Evolutionary conservation across 1,140 invertebrate genomes (phyloP).

Genomic region (Drosophila sulfurigaster): DNA sequence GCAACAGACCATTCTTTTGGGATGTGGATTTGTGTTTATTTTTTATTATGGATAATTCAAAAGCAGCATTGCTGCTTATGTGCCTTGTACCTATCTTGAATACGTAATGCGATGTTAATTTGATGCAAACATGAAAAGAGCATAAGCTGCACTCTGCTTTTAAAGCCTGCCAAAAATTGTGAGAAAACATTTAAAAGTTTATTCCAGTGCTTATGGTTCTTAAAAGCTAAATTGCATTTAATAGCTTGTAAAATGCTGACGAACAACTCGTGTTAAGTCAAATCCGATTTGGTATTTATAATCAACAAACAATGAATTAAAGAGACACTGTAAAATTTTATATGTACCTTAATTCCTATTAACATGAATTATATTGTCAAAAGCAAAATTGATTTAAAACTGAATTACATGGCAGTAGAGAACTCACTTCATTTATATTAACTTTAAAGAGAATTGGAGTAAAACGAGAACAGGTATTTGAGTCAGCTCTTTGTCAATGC

Average conservation of each 20-base stretch:
- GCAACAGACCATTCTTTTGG: neutral
- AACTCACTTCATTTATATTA: too few relatives aligned
- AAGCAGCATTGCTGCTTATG: conserved; percentile 19
- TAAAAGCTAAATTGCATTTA: neutral
- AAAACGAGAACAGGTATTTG: too few relatives aligned
- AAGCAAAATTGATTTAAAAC: too few relatives aligned
- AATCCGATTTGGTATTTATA: too few relatives aligned
- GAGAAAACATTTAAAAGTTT: conserved; percentile 18
- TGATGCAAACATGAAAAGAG: conserved; percentile 7
- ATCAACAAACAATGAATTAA: too few relatives aligned
- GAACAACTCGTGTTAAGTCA: neutral
- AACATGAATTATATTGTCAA: too few relatives aligned
- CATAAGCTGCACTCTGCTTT: conserved; percentile 2
- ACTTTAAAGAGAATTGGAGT: too few relatives aligned
- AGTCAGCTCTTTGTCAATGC: too few relatives aligned
- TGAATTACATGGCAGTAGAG: too few relatives aligned
- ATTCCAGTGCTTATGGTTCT: neutral
- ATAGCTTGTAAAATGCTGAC: neutral
- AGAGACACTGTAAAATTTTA: too few relatives aligned
- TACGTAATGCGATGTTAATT: conserved; percentile 21
- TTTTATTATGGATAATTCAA: conserved; percentile 27
- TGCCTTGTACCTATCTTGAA: neutral
- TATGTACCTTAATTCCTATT: too few relatives aligned
- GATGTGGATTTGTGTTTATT: conserved; percentile 6
- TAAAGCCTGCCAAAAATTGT: conserved; percentile 8